A percentile compares a stretch with the other conserved stretches of the same genome.
Evolutionary conservation across 2,797 vertebrate species (phyloP).

Genomic region (Rhinichthys osculus): DNA sequence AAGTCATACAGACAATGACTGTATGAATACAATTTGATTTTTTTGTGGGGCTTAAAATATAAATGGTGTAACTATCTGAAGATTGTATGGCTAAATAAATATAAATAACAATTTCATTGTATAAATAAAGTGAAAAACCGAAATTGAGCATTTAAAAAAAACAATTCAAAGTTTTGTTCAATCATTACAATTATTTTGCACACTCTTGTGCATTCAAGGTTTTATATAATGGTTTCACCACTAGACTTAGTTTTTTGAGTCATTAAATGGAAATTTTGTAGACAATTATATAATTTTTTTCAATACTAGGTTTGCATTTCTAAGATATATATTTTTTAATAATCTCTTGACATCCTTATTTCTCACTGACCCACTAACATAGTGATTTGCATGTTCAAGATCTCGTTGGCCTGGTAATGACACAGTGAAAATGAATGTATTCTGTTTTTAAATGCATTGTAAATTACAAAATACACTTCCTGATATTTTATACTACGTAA

Average conservation of each 20-base stretch:
- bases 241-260: not conserved
- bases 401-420: not conserved
- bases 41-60: not conserved
- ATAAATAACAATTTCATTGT: no score
- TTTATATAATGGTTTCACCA: not conserved
- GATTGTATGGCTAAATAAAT: no score
- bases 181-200: not conserved
- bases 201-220: not conserved
- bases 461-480: not conserved
- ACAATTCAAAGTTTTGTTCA: not conserved
- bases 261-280: not conserved
- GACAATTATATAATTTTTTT: not conserved
- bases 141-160: not conserved
- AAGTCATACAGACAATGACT: not conserved
- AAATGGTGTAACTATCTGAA: not conserved
- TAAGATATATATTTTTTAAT: not conserved
- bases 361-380: not conserved
- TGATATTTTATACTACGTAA: not conserved
- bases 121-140: not conserved
- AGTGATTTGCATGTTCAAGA: not conserved
- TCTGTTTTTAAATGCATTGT: not conserved
- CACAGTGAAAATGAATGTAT: not conserved
- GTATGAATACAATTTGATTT: not conserved
- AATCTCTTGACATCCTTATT: not conserved
- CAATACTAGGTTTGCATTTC: not conserved